Evolutionary conservation across 2,888 invertebrate species (phyloP), one percentile per base, ranked within the genome.

Genomic region (Ormyrus thymus): DNA sequence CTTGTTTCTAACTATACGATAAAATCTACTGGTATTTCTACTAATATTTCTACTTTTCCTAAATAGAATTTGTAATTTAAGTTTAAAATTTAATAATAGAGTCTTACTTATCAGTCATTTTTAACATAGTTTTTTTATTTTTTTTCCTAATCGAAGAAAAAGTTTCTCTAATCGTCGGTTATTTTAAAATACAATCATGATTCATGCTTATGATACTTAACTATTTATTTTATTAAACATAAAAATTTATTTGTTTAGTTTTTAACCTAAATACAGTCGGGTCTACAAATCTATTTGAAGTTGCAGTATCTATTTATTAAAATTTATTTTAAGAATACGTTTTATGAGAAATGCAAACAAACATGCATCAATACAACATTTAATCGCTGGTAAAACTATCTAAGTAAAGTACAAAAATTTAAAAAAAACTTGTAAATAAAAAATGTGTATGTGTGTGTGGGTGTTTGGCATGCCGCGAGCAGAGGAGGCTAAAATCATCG

Each of bases 401-500:
- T 29, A 29, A 43, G n/a, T 58, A 58, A 61, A 56, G 50, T 65
- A 29, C 29, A 29, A 72, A 13, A 75, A 71, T 51, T 71, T 1
- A 55, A 71, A 75, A 68, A 61, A 56, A 45, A 69, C 69, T 69
- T 62, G 55, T 51, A 72, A 73, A 29, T 69, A 58, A 72, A 51
- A 51, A 64, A 71, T 75, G 78, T 78, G 61, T 80, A 68, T 80
- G 81, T 81, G 75, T 75, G 80, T 81, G 77, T 83, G 76, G 75
- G 78, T 80, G 81, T 83, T 80, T 83, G 83, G 75, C 72, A 79
- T 82, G 78, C 78, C 77, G 82, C 77, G 71, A 77, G 78, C 55
- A 81, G 71, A 84, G 72, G 75, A 81, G 81, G 68, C 70, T 72
- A 83, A 64, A 58, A 74, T 79, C 69, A 81, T 82, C 78, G 76